phyloP scores from a whole-genome alignment of 2,888 invertebrate species.

The Yponomeuta malinellus region DNA sequence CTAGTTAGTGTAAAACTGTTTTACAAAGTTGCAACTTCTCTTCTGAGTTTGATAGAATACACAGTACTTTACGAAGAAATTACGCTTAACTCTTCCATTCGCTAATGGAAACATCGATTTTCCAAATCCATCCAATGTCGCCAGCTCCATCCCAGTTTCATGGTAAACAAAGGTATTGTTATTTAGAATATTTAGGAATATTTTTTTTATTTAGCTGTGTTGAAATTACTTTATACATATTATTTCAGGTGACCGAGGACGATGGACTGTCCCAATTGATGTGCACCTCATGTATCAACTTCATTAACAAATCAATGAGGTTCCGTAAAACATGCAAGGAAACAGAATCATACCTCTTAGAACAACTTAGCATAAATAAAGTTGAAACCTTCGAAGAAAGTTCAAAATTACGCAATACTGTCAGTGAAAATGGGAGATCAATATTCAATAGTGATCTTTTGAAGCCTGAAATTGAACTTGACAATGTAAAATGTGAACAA shows the following conservation, averaged over 20 bases:
- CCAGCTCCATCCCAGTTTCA: background rate
- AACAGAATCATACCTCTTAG: constrained; percentile 29
- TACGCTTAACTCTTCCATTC: too few relatives aligned
- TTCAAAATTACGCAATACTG: background rate
- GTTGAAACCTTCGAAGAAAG: background rate
- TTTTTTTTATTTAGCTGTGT: background rate
- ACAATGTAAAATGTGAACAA: constrained; percentile 16
- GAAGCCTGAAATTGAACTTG: constrained; percentile 17
- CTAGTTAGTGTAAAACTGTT: too few relatives aligned
- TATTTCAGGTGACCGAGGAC: constrained; percentile 31
- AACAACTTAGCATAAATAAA: constrained; percentile 17
- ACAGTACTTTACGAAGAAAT: too few relatives aligned
- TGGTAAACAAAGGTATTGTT: too few relatives aligned
- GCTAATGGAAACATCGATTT: background rate
- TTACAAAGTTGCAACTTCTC: background rate
- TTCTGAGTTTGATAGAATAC: background rate
- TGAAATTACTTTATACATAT: too few relatives aligned
- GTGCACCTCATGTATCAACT: constrained; percentile 31
- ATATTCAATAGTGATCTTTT: background rate
- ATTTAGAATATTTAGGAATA: background rate
- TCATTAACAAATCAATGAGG: constrained; percentile 28
- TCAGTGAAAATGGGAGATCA: background rate
- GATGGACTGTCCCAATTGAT: constrained; percentile 45
- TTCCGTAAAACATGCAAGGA: constrained; percentile 39
- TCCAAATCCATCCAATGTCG: background rate